These are phyloP conservation scores for Eulithis testata DNA, from an alignment of 2,888 invertebrate genomes.

Conservation along the genomic window DNA sequence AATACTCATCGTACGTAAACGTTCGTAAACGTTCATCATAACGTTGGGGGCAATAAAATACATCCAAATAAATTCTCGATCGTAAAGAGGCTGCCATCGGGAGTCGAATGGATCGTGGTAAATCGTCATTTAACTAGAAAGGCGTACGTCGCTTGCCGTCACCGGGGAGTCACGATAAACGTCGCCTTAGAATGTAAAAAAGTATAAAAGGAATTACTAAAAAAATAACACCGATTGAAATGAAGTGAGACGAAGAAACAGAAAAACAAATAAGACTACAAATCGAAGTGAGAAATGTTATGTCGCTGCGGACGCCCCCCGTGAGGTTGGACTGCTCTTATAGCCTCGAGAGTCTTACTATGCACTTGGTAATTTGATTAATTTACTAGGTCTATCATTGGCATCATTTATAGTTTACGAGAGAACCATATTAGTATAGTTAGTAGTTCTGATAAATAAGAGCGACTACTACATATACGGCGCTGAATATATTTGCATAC, in stretches of 20 bases:
- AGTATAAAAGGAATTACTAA: slow-evolving; percentile 58
- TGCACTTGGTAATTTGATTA: slow-evolving; percentile 67
- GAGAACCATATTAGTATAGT: slow-evolving; percentile 50
- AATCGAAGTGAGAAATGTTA: slow-evolving; percentile 82
- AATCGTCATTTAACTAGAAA: slow-evolving; percentile 76
- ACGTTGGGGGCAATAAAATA: slow-evolving; percentile 79
- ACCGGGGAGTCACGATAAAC: slow-evolving; percentile 80
- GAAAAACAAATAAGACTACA: slow-evolving; percentile 76
- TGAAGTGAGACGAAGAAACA: slow-evolving; percentile 71
- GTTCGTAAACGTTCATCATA: slow-evolving; percentile 77
- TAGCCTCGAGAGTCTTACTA: slow-evolving; percentile 55
- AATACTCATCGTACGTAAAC: slow-evolving; percentile 69
- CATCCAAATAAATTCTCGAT: slow-evolving; percentile 76
- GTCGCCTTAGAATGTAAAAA: slow-evolving; percentile 82
- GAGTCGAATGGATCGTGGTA: slow-evolving; percentile 77
- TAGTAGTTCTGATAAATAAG: slow-evolving; percentile 69
- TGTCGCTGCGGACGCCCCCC: slow-evolving; percentile 73
- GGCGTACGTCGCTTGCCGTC: slow-evolving; percentile 62
- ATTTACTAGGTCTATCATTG: slow-evolving; percentile 66
- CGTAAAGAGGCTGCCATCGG: slow-evolving; percentile 79
- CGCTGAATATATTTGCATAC: slow-evolving; percentile 74
- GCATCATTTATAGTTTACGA: slow-evolving; percentile 58
- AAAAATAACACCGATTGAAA: slow-evolving; percentile 73
- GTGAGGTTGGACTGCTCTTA: slow-evolving; percentile 56
- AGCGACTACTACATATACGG: slow-evolving; percentile 56